Evolutionary conservation across 2,888 invertebrate species (phyloP), one percentile per base, ranked within the genome.

Genomic region (Aplocera efformata): DNA sequence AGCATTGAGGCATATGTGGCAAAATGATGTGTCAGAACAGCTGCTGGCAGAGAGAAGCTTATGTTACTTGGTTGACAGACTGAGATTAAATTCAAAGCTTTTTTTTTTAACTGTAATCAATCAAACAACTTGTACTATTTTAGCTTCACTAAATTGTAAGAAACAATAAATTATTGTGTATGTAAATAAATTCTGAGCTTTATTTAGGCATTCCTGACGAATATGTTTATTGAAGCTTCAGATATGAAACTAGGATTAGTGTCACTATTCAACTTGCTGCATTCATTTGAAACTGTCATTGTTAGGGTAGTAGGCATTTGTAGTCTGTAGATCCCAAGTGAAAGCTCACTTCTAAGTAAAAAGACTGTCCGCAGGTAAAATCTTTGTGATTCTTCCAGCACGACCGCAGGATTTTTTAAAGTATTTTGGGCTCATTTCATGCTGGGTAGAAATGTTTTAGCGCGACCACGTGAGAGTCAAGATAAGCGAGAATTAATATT

Each of bases 121-220:
- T 75, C 77, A 76, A 17, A 82, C 77, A 82, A 80, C 79, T 79
- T 85, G 84, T 86, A 52, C 52, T 55, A 84, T 81, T 83, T 80
- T 88, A 86, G 86, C 86, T 85, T 88, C 86, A 81, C 79, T 88
- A 86, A 86, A 85, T 86, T 86, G 82, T 88, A 88, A 88, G 85
- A 79, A 85, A 85, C 85, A 88, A 88, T 88, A 88, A 88, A 88
- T 88, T 88, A 88, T 88, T 88, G 88, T 86, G 86, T 86, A 86
- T 88, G 88, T 88, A 88, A 84, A 88, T 88, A 85, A 80, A 60
- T 71, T 62, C 62, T 76, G 85, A 80, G 74, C 79, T 86, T 86
- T 85, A 86, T 88, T 86, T 77, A 83, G 84, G 86, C 62, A 53
- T 64, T 77, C 81, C 83, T 75, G 58, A 62, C 52, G 27, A 39